Conservation (phyloP, 2,888 invertebrate species). For the Ochropleura plecta region DNA sequence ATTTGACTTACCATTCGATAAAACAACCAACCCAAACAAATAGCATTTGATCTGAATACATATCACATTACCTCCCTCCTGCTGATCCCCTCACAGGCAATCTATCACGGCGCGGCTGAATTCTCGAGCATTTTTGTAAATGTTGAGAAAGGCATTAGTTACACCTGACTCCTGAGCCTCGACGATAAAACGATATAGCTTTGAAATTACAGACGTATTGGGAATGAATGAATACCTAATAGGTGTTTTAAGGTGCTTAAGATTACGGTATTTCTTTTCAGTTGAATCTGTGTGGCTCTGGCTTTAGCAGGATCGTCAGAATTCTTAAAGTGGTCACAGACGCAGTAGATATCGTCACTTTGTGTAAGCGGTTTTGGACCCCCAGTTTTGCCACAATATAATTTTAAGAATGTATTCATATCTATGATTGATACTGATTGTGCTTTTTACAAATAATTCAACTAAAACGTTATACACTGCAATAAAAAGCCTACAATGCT, state of each 20-base stretch:
- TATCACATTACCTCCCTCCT: constrained; percentile 31
- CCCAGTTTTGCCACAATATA: no score
- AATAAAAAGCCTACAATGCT: no score
- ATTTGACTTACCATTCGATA: constrained; percentile 7
- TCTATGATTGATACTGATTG: no score
- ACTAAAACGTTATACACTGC: no score
- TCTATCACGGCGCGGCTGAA: constrained; percentile 48
- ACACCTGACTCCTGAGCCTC: constrained; percentile 52
- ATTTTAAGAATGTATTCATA: no score
- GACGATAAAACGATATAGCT: constrained; percentile 31
- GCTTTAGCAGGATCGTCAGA: no score
- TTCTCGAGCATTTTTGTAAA: constrained; percentile 45
- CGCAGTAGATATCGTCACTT: no score
- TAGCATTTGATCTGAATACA: constrained; percentile 48
- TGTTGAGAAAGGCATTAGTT: constrained; percentile 54
- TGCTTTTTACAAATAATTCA: no score
- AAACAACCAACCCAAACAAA: constrained; percentile 26
- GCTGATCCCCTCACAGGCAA: constrained; percentile 44
- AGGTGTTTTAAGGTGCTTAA: neutral
- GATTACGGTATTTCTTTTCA: neutral
- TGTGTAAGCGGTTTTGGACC: no score
- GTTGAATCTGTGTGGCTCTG: neutral
- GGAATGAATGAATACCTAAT: constrained; percentile 8
- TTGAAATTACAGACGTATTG: constrained; percentile 40
- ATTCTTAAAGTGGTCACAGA: no score